Evolutionary conservation across 2,888 invertebrate species (phyloP).

Genomic region (Rhodophaea formosa): DNA sequence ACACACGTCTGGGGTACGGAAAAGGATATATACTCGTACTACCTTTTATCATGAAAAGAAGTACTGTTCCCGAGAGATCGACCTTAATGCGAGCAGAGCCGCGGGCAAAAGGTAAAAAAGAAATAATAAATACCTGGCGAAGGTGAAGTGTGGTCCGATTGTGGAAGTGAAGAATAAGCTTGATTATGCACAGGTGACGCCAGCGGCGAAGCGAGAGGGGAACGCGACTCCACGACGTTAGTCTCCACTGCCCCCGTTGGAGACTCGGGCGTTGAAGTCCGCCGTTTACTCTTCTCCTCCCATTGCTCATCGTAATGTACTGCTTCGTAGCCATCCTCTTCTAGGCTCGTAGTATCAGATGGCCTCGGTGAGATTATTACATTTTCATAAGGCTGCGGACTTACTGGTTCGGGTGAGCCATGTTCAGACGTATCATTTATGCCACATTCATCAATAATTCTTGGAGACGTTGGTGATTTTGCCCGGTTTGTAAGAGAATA

Average conservation of each 20-base stretch:
- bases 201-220: constrained; percentile 63
- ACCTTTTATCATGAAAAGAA: too few relatives aligned
- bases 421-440: constrained; percentile 38
- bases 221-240: constrained; percentile 45
- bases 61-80: too few relatives aligned
- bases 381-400: constrained; percentile 50
- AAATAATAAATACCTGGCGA: constrained; percentile 55
- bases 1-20: too few relatives aligned
- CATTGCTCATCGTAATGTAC: constrained; percentile 59
- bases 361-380: constrained; percentile 44
- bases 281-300: constrained; percentile 63
- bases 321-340: constrained; percentile 60
- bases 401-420: constrained; percentile 40
- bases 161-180: constrained; percentile 51
- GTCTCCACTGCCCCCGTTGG: constrained; percentile 47
- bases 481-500: constrained; percentile 35
- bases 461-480: constrained; percentile 45
- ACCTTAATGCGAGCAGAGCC: too few relatives aligned
- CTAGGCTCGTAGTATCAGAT: constrained; percentile 37
- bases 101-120: too few relatives aligned
- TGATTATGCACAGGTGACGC: constrained; percentile 64
- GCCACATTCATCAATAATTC: constrained; percentile 43
- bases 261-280: constrained; percentile 69
- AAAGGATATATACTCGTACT: too few relatives aligned
- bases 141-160: constrained; percentile 52